These are phyloP conservation scores for Anodontia alba DNA, from an alignment of 2,888 invertebrate genomes.

Conservation along the genomic window DNA sequence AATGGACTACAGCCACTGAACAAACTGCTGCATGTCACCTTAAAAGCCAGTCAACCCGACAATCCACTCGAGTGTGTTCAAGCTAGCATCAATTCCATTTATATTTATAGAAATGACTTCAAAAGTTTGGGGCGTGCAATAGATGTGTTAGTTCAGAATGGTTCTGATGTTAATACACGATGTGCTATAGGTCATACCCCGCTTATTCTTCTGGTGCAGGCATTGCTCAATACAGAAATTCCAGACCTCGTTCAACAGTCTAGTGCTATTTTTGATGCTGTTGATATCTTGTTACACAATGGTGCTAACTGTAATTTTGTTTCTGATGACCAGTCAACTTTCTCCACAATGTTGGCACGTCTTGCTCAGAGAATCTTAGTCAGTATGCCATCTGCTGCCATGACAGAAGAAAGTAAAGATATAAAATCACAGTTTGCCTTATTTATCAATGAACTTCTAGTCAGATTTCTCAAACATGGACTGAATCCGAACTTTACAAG, in stretches of 20 bases:
- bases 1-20: slow-evolving; percentile 91
- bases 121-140: slow-evolving; percentile 72
- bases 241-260: slow-evolving; percentile 87
- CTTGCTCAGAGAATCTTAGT: slow-evolving; percentile 69
- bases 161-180: slow-evolving; percentile 73
- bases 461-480: slow-evolving; percentile 89
- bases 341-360: slow-evolving; percentile 84
- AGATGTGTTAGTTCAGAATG: slow-evolving; percentile 76
- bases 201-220: slow-evolving; percentile 91
- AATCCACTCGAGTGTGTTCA: slow-evolving; percentile 90
- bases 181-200: slow-evolving; percentile 85
- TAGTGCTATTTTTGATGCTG: slow-evolving; percentile 88
- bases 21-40: slow-evolving; percentile 87
- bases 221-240: slow-evolving; percentile 91
- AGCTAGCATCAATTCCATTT: slow-evolving; percentile 88
- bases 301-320: slow-evolving; percentile 91
- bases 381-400: slow-evolving; percentile 2
- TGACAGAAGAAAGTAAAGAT: slow-evolving; percentile 10
- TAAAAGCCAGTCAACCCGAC: slow-evolving; percentile 87
- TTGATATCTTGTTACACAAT: slow-evolving; percentile 89
- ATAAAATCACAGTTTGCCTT: slow-evolving; percentile 81
- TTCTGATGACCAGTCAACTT: slow-evolving; percentile 88
- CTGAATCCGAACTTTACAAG: slow-evolving; percentile 88
- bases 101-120: slow-evolving; percentile 78
- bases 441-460: slow-evolving; percentile 90